Base-by-base conservation (phyloP, 2,113 vertebrate genomes). In the Crotalus helleri region DNA sequence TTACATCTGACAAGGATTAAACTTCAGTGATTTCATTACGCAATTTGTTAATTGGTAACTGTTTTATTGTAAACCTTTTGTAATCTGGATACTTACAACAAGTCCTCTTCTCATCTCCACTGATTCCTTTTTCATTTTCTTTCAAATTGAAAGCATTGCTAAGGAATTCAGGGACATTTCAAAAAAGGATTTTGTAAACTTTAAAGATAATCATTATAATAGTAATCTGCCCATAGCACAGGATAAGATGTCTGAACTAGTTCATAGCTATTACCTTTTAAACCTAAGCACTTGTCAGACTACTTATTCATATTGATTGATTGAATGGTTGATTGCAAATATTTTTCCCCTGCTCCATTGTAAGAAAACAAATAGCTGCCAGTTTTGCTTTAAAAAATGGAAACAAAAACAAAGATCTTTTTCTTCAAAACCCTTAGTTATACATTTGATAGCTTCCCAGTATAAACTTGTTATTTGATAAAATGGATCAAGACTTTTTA, bases 31-130 rank as follows among this genome's bases (percentile, higher is more conserved):
- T 95, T 97, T 96, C 94, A 94, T 93, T 94, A 94, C 93, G 39
- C 92, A 88, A 46, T 0, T 0, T 91, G 94, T 96, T 96, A 97
- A 96, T 96, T 93, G 96, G 44, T 96, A 96, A 96, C 95, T 93
- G 93, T 96, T 96, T 95, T 85, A 85, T 17, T 0, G 92, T 89
- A 93, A 96, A 94, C 93, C 95, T 94, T 93, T 94, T 86, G 64
- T 91, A 91, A 88, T 87, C 53, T 81, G 92, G 17, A 61, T 94
- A 58, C 85, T n/a, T 85, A 92, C 93, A 90, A 87, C n/a, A 26
- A 39, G 39, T 90, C 55, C n/a, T 54, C 39, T 92, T 49, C 86
- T 21, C 92, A 17, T 1, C 85, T 13, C 49, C 0, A 0, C 44
- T 23, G 58, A 57, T n/a, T 17, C 21, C 51, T 88, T 74, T 17